Percentiles rank a stretch among this genome's conserved stretches.
Conservation (phyloP, 2,888 invertebrate genomes). For the Phyllotreta striolata region DNA sequence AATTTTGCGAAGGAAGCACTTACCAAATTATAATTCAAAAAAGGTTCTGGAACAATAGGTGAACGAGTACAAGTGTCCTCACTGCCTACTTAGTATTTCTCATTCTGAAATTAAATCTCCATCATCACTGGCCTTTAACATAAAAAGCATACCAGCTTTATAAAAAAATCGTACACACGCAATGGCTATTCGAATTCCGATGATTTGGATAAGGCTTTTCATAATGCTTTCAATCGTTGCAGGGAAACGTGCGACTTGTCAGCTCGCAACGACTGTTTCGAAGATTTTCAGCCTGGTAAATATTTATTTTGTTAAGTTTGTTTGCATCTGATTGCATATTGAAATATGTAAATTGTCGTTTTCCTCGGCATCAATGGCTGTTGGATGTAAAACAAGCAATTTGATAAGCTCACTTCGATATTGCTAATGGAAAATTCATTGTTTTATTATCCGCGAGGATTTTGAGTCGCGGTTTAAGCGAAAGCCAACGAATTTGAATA, state of each 20-base stretch:
- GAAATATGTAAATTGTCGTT: constrained; percentile 41
- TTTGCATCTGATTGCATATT: constrained; percentile 43
- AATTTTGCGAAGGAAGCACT: no score
- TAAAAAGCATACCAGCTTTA: neutral
- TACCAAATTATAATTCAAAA: no score
- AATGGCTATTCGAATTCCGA: constrained; percentile 4
- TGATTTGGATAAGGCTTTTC: constrained; percentile 18
- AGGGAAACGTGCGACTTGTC: constrained; percentile 22
- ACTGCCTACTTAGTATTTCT: no score
- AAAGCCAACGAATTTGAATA: constrained; percentile 3
- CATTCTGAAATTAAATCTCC: neutral
- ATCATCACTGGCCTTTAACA: no score
- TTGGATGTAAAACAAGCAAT: constrained; percentile 34
- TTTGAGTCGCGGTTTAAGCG: constrained; percentile 7
- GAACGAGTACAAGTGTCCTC: no score
- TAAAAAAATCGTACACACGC: neutral
- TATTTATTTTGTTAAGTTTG: constrained; percentile 36
- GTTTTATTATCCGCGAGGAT: constrained; percentile 22
- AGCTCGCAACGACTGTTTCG: constrained; percentile 17
- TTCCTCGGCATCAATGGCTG: constrained; percentile 35
- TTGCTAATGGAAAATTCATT: constrained; percentile 29
- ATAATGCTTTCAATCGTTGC: constrained; percentile 14
- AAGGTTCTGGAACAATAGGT: no score
- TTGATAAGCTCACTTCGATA: constrained; percentile 10
- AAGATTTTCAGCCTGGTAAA: constrained; percentile 25